A percentile compares a stretch with the other conserved stretches of the same genome.
phyloP scores from a whole-genome alignment of 2,113 vertebrate species.

The Fregetta grallaria region DNA sequence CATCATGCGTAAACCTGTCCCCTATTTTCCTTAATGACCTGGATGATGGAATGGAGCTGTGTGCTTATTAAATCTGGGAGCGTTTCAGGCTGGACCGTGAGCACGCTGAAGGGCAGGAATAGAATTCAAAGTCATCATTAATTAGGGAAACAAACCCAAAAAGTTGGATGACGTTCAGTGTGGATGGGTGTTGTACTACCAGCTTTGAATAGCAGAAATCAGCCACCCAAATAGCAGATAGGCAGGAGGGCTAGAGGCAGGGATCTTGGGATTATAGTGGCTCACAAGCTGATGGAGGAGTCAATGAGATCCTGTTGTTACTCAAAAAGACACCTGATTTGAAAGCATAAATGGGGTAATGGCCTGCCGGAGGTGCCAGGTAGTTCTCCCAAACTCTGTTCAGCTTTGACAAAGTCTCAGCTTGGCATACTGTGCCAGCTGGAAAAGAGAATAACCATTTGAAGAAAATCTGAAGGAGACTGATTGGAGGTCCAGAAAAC shows the following conservation, averaged over 20 bases:
- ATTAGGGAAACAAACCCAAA: background rate
- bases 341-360: background rate
- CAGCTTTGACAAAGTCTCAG: background rate
- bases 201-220: background rate
- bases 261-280: background rate
- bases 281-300: background rate
- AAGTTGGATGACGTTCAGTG: background rate
- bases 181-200: background rate
- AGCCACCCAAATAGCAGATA: background rate
- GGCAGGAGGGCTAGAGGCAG: background rate
- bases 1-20: background rate
- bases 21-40: background rate
- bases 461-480: background rate
- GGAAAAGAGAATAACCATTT: background rate
- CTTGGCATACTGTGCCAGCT: background rate
- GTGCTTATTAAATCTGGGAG: background rate
- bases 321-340: background rate
- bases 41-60: background rate
- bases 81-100: fast-evolving
- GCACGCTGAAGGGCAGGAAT: background rate
- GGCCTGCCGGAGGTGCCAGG: background rate
- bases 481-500: background rate
- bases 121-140: background rate
- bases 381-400: background rate
- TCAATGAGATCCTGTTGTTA: background rate